These are phyloP conservation scores for Prunella strophiata DNA, from an alignment of 2,797 vertebrate genomes.

Conservation along the genomic window DNA sequence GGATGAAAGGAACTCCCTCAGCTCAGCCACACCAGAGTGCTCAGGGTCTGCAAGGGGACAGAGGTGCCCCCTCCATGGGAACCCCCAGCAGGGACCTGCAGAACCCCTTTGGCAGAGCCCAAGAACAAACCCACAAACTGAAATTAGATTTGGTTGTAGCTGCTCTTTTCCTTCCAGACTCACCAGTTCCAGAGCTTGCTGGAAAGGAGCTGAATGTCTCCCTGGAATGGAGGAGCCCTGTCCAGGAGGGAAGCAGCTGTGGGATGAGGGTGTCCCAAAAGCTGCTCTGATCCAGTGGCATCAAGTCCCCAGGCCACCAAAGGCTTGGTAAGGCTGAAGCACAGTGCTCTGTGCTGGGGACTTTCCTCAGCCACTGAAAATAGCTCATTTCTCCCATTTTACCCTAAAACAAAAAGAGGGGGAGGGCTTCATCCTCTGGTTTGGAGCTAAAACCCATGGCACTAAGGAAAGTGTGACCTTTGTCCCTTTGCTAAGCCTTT, in stretches of 20 bases:
- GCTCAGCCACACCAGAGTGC: neutral
- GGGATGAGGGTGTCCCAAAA: neutral
- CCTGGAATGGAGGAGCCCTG: neutral
- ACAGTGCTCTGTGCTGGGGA: neutral
- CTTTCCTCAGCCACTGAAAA: neutral
- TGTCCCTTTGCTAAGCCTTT: neutral
- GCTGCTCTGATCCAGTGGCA: neutral
- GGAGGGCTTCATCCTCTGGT: neutral
- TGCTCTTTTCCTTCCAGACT: neutral
- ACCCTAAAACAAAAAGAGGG: neutral
- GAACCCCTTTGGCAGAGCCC: neutral
- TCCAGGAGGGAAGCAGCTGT: neutral
- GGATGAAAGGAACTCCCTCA: neutral
- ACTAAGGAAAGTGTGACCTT: neutral
- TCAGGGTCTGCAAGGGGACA: accelerated
- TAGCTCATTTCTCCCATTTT: neutral
- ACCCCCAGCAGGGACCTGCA: neutral
- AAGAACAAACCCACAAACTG: neutral
- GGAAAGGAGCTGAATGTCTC: neutral
- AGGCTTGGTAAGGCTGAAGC: neutral
- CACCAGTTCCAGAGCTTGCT: neutral
- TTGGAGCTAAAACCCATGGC: neutral
- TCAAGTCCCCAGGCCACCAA: neutral
- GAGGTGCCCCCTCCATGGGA: neutral
- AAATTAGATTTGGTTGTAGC: neutral